Percentiles rank a stretch among this genome's conserved stretches.
Evolutionary conservation across 2,888 invertebrate genomes (phyloP).

Genomic region (Cacoxenus indagator): DNA sequence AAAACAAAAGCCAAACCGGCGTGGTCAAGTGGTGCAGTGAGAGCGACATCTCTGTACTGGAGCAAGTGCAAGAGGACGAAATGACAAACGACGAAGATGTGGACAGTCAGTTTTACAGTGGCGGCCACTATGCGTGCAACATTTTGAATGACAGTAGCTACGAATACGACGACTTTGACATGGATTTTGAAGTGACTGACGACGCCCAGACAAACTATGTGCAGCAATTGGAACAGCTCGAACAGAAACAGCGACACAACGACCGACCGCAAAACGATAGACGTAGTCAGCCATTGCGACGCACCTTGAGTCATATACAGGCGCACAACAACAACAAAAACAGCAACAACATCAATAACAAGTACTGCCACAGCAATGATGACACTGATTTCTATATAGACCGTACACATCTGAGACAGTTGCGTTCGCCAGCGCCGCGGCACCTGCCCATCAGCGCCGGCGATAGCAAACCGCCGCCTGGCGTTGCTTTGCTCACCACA

Average conservation of each 20-base stretch:
- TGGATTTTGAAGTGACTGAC: conserved; percentile 41
- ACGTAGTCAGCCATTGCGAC: conserved; percentile 8
- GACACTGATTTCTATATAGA: conserved; percentile 47
- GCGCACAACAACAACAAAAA: conserved; percentile 25
- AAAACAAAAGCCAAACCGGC: conserved; percentile 43
- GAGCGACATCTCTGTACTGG: conserved; percentile 66
- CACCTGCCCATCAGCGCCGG: not conserved
- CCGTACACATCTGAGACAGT: conserved; percentile 48
- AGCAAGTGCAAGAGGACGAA: conserved; percentile 47
- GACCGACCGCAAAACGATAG: conserved; percentile 21
- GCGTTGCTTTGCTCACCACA: conserved; percentile 39
- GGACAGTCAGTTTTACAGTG: conserved; percentile 17
- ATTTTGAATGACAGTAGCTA: conserved; percentile 33
- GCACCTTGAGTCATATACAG: not conserved
- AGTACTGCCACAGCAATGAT: conserved; percentile 25
- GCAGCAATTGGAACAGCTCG: conserved; percentile 30
- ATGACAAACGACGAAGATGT: conserved; percentile 22
- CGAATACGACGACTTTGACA: conserved; percentile 57
- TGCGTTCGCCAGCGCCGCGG: conserved; percentile 28
- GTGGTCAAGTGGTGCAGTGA: conserved; percentile 69
- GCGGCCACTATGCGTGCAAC: conserved; percentile 22
- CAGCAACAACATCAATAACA: conserved; percentile 11
- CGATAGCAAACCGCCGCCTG: conserved; percentile 28
- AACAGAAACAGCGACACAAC: conserved; percentile 28
- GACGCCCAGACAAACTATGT: conserved; percentile 29